Base-by-base conservation (phyloP, 1,140 invertebrate genomes). In the Calliphora vicina region DNA sequence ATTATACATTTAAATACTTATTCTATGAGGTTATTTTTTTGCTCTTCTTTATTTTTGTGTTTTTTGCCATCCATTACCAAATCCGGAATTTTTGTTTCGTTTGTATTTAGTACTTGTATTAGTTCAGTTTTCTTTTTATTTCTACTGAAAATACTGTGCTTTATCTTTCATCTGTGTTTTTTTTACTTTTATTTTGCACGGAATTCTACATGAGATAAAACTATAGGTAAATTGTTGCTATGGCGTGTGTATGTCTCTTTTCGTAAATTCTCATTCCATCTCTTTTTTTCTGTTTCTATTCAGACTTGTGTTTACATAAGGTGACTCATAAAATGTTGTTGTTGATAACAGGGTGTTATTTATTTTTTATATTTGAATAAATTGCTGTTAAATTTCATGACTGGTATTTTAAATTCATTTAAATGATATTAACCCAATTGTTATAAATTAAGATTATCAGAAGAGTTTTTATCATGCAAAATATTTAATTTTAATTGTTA, bases 131-230 rank as follows among this genome's bases (percentile, higher is more conserved):
- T 57, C 50, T n/a, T 57, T 57, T 57, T 57, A n/a, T 57, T 57
- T 57, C 15, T 57, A 17, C 15, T 57, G 35, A 17, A 57, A 57
- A 57, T 57, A 15, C n/a, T 57, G 50, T 57, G 50, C 50, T 20
- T 67, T 67, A n/a, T 67, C 10, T 67, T 23, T 67, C 45, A 50
- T 50, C 20, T 67, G 57, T 57, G 17, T 61, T 61, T 67, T 67
- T 23, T 67, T 20, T 25, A 67, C 10, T 20, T 23, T 20, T 67
- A 67, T 67, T 67, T 67, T 67, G n/a, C 61, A 23, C 9, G 1
- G 25, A 67, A 67, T 67, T 67, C 61, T 67, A 25, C 61, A 67
- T 67, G 61, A 67, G 61, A 20, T 67, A 67, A 67, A 67, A 67
- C 61, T 20, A 67, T 67, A 12, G 10, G 9, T 67, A 23, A 23